phyloP scores from a whole-genome alignment of 2,113 vertebrate species.

The Psittacara wagleri region DNA sequence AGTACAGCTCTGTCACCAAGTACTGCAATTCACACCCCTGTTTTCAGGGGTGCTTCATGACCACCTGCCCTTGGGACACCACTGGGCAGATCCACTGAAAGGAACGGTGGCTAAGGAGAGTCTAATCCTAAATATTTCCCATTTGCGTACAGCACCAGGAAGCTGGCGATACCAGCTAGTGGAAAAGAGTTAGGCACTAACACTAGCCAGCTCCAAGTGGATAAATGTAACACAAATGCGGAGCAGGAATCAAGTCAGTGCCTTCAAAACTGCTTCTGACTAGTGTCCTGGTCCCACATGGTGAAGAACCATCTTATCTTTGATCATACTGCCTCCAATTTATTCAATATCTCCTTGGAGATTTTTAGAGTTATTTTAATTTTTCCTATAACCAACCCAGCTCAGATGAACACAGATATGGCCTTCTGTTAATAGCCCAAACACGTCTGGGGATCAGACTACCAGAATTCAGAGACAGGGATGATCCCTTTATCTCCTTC shows the following conservation, averaged over 20 bases:
- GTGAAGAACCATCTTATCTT: background rate
- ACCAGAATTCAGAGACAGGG: background rate
- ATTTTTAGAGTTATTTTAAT: background rate
- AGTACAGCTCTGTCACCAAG: background rate
- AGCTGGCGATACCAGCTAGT: background rate
- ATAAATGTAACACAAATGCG: background rate
- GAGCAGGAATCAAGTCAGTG: background rate
- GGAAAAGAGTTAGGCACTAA: background rate
- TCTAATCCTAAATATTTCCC: background rate
- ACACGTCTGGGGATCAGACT: background rate
- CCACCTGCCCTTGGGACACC: background rate
- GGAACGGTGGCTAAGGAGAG: background rate
- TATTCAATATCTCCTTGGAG: background rate
- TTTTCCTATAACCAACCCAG: background rate
- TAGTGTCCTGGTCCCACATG: rapidly evolving
- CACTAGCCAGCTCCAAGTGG: background rate
- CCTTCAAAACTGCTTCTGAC: background rate
- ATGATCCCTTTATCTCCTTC: background rate
- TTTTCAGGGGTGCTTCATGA: background rate
- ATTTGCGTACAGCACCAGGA: background rate
- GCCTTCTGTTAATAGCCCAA: background rate
- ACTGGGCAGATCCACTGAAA: background rate
- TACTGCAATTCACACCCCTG: background rate
- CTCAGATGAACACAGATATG: background rate
- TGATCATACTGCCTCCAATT: background rate